Base-by-base conservation (phyloP, 1,140 invertebrate genomes). In the Rhizoglyphus robini region DNA sequence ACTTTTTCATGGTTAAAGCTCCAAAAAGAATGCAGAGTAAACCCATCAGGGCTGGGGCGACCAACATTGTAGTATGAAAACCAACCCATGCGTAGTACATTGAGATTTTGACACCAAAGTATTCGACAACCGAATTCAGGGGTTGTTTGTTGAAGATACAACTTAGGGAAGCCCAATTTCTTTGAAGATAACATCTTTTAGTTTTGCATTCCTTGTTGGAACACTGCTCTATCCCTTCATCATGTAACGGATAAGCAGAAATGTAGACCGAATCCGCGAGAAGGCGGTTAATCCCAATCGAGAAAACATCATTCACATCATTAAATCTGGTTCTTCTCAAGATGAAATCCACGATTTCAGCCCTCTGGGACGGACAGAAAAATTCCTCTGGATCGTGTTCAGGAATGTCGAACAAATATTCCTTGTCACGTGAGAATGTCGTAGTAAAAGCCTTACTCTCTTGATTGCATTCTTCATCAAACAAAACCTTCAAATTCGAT, bases 61-160 rank as follows among this genome's bases (percentile, higher is more conserved):
- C 75, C 36, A 84, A 73, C 74, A 80, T 78, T n/a, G 75, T 73
- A 1, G 82, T 83, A 71, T 83, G 84, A 71, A 80, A 83, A 5
- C 82, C 82, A 2, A 83, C 73, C 82, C 82, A 83, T 1, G 80
- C 75, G 73, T 83, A 84, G 69, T 83, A 83, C 18, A 83, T 76
- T 1, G 76, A 82, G 63, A 83, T 78, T 73, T 96, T 96, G 71
- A 96, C 93, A 0, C 94, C 94, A 74, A 96, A 96, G 75, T 97
- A 97, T 69, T 87, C 81, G 66, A 78, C 78, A 20, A 96, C 83
- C 20, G 95, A 75, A 80, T 89, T 88, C 0, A 96, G 75, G 0
- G 92, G 93, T 73, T 96, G 93, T 62, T 86, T 84, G 74, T 93
- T 94, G 73, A 85, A 88, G 83, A 88, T 89, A 73, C 86, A 87